Conservation (phyloP, 1,140 invertebrate species). For the Periplaneta americana region DNA sequence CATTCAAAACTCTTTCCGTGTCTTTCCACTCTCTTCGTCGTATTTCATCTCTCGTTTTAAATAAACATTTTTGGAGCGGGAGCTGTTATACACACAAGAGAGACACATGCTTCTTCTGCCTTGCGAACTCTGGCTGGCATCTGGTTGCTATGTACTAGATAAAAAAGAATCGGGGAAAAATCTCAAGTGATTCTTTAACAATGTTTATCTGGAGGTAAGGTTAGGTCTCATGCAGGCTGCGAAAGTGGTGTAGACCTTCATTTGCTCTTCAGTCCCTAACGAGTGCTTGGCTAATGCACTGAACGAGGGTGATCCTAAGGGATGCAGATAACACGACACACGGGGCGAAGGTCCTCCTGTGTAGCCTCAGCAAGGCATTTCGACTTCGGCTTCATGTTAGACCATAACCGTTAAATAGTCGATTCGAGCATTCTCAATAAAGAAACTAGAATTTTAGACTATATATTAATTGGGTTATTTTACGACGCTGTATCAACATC, state of each 20-base stretch:
- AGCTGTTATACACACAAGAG: neutral
- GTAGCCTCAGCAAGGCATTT: no score
- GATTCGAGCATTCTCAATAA: no score
- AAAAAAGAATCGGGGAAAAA: neutral
- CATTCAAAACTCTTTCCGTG: neutral
- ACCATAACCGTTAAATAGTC: no score
- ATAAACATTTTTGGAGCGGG: neutral
- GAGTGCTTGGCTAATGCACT: neutral
- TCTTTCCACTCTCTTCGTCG: neutral
- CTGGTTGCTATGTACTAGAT: neutral
- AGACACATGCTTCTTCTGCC: neutral
- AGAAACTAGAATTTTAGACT: no score
- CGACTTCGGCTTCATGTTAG: no score
- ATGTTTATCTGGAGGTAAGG: neutral
- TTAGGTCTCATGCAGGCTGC: neutral
- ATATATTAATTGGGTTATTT: no score
- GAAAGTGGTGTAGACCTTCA: neutral
- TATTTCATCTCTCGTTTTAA: neutral
- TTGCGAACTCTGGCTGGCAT: neutral
- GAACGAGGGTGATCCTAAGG: neutral
- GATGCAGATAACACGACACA: neutral
- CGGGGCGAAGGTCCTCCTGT: no score
- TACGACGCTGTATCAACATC: no score
- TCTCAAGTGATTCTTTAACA: neutral
- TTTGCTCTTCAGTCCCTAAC: no score